These are phyloP conservation scores for Dicerorhinus sumatrensis DNA, from an alignment of 2,113 vertebrate genomes.

Conservation along the genomic window DNA sequence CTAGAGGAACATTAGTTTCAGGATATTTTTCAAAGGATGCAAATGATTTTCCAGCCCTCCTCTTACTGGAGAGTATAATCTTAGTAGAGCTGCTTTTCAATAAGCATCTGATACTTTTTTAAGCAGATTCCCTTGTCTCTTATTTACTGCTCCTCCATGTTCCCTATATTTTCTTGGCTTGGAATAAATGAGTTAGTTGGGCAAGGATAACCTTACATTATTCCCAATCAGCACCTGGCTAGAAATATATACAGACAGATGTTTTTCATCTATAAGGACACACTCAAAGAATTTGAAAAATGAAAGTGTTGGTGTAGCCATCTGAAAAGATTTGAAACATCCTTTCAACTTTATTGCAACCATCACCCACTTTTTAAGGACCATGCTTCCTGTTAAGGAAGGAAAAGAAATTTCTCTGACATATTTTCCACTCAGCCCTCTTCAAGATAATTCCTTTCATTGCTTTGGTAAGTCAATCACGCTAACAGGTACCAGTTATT, in stretches of 20 bases:
- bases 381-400: slow-evolving; percentile 71
- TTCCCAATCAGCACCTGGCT: slow-evolving; percentile 27
- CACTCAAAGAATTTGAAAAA: slow-evolving; percentile 71
- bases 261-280: slow-evolving; percentile 23
- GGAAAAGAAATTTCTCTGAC: slow-evolving; percentile 74
- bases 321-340: slow-evolving; percentile 63
- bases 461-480: slow-evolving; percentile 88
- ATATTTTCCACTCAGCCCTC: slow-evolving; percentile 75
- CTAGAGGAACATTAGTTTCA: neutral
- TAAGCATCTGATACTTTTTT: neutral
- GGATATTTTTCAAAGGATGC: neutral
- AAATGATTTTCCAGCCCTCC: neutral
- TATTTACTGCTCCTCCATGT: neutral
- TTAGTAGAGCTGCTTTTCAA: neutral
- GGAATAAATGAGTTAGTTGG: slow-evolving; percentile 7
- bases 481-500: slow-evolving; percentile 86
- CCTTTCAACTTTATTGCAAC: slow-evolving; percentile 66
- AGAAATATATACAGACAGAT: slow-evolving; percentile 27
- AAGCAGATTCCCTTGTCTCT: neutral
- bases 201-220: slow-evolving; percentile 3
- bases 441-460: slow-evolving; percentile 82
- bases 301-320: slow-evolving; percentile 15
- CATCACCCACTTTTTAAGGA: slow-evolving; percentile 69
- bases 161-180: neutral
- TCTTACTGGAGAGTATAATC: neutral